Conservation (phyloP, 2,888 invertebrate species). For the Drosophila aldrichi region DNA sequence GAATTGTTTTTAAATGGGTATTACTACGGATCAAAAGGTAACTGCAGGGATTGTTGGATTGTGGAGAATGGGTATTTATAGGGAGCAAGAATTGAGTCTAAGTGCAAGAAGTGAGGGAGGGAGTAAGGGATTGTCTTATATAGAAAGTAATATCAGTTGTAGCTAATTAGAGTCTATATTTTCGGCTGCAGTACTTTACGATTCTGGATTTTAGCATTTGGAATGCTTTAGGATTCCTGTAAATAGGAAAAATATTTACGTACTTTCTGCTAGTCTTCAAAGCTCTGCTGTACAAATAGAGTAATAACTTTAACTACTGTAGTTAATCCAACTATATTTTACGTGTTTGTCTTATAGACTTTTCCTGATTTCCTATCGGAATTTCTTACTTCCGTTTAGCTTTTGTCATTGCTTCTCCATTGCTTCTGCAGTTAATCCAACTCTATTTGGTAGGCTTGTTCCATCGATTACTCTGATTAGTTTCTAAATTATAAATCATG, state of each 20-base stretch:
- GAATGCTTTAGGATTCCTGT: too few species aligned
- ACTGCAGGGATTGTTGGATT: too few species aligned
- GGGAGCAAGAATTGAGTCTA: too few species aligned
- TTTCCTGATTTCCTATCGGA: neutral
- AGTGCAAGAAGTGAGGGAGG: too few species aligned
- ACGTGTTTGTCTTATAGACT: neutral
- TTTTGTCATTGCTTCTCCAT: neutral
- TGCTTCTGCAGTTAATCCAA: neutral
- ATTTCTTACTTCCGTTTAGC: neutral
- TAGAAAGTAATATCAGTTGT: neutral
- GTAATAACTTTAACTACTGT: neutral
- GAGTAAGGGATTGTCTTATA: neutral
- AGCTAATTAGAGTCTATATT: too few species aligned
- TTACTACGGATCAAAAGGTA: too few species aligned
- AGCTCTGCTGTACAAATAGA: neutral
- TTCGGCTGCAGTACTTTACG: too few species aligned
- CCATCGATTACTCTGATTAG: neutral
- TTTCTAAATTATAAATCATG: conserved; percentile 10
- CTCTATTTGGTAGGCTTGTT: neutral
- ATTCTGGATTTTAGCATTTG: too few species aligned
- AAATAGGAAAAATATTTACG: too few species aligned
- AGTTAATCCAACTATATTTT: too few species aligned
- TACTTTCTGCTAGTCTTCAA: too few species aligned
- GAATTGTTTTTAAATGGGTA: neutral
- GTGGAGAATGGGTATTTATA: too few species aligned